Base-by-base conservation (phyloP, 2,113 vertebrate genomes). In the Peromyscus polionotus region DNA sequence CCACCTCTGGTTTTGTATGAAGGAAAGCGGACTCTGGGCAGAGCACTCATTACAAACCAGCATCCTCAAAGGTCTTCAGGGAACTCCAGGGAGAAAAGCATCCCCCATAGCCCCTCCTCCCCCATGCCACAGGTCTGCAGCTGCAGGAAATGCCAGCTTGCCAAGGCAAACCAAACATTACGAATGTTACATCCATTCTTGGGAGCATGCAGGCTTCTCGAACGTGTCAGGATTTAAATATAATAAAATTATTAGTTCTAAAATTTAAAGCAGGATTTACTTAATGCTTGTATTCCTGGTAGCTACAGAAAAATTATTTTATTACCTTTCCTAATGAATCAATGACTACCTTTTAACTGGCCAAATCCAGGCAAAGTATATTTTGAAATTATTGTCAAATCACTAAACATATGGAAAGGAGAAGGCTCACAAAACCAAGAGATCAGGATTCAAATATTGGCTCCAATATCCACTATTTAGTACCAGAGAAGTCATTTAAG, bases 301-400 rank as follows among this genome's bases (percentile, higher is more conserved):
- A 92, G 5, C 57, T 87, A 67, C 10, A 90, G 4, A 76, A 36
- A 33, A 90, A 93, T 61, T 70, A 87, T 86, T 96, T 94, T 89
- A 89, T 83, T 95, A 84, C 9, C 48, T 88, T 93, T 91, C 65
- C 45, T 93, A 95, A 80, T 14, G 94, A 91, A 67, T 16, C 67
- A 91, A 54, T 79, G 39, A 59, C 80, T 92, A 3, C 24, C 59
- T 61, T 93, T 90, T 73, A 95, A 80, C 19, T 79, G 73, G 75
- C 68, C 33, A 83, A 96, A 95, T 94, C 73, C 33, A 95, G 90
- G 75, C 75, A 96, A 91, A 91, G 8, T 51, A 68, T 39, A 24
- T 86, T 97, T 75, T 91, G 65, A 93, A 96, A 93, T 95, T 80
- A 54, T 33, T 73, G 65, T 90, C 48, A 94, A 91, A 85, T 68